phyloP scores from a whole-genome alignment of 2,113 vertebrate genomes.

The Ovibos moschatus region DNA sequence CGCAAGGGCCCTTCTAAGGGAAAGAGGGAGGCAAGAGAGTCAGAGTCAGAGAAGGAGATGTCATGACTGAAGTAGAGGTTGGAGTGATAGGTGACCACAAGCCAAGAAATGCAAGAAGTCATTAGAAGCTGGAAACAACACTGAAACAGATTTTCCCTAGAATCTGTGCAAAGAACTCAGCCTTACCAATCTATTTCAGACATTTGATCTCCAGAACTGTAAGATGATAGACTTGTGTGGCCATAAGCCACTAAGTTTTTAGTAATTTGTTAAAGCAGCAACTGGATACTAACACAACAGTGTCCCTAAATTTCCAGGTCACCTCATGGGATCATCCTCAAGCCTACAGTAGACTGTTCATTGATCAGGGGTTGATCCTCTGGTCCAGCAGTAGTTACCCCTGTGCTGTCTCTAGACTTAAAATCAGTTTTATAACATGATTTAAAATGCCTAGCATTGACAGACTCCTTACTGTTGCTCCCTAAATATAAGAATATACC shows the following conservation, averaged over 20 bases:
- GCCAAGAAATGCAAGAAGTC: neutral
- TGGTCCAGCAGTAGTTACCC: neutral
- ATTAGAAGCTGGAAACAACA: neutral
- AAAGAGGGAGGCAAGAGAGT: neutral
- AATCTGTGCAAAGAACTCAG: neutral
- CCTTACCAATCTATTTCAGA: neutral
- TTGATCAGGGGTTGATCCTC: neutral
- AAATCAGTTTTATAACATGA: neutral
- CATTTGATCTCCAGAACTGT: neutral
- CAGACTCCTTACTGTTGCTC: neutral
- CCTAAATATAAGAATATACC: neutral
- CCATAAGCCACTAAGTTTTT: neutral
- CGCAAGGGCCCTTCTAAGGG: neutral
- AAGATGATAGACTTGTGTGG: neutral
- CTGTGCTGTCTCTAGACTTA: neutral
- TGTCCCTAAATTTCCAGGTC: neutral
- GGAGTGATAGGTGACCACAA: neutral
- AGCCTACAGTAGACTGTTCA: neutral
- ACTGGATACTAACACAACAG: neutral
- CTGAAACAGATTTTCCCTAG: neutral
- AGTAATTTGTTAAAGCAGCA: neutral
- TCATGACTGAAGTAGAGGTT: neutral
- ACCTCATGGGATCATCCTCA: neutral
- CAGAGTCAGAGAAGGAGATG: neutral
- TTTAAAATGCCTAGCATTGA: neutral